Evolutionary conservation across 2,797 vertebrate genomes (phyloP).

Genomic region (Channallabes apus): DNA sequence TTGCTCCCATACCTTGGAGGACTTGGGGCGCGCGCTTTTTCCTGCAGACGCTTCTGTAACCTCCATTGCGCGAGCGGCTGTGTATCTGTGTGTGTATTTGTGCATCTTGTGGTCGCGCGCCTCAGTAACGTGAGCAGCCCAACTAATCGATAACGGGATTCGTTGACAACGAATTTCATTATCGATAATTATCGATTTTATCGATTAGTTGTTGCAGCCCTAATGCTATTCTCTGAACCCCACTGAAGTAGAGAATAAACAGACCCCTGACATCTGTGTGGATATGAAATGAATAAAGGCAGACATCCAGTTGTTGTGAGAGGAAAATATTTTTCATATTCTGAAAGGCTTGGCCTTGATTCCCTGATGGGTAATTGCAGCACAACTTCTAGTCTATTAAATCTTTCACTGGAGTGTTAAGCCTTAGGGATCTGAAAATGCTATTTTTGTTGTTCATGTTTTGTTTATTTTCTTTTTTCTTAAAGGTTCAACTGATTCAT

Average conservation of each 20-base stretch:
- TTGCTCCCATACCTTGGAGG: no score
- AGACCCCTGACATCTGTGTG: background rate
- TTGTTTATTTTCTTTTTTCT: background rate
- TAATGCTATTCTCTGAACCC: background rate
- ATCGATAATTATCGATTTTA: no score
- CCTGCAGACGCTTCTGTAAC: no score
- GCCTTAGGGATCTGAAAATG: background rate
- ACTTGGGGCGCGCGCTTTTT: no score
- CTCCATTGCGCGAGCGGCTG: no score
- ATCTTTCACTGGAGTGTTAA: conserved; percentile 7
- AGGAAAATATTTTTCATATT: no score
- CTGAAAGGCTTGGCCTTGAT: background rate
- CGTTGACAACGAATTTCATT: no score
- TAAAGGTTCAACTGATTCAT: background rate
- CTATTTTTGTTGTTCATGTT: conserved; percentile 9
- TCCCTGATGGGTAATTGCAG: background rate
- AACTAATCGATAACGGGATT: no score
- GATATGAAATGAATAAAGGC: background rate
- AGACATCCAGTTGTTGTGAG: background rate
- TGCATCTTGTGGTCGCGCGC: no score
- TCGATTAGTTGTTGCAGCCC: no score
- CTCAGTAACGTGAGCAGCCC: no score
- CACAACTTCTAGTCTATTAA: background rate
- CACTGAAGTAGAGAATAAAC: background rate
- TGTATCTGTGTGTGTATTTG: no score